Evolutionary conservation across 1,140 invertebrate genomes (phyloP).

Genomic region (Helicoverpa zea): DNA sequence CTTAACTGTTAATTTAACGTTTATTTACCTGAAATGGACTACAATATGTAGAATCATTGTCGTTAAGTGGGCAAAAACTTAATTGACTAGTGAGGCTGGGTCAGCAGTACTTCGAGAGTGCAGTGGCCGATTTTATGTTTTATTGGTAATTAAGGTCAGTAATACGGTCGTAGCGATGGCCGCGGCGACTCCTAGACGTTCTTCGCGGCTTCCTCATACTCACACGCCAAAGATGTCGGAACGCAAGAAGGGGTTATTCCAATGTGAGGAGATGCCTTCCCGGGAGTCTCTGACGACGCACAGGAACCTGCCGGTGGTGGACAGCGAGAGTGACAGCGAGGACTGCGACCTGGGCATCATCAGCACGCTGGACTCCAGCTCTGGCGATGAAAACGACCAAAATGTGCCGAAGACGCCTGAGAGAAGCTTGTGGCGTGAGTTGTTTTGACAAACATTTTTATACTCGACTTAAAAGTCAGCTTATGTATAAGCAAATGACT

Average conservation of each 20-base stretch:
- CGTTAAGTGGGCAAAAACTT: neutral
- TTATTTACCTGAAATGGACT: neutral
- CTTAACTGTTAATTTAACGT: neutral
- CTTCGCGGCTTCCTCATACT: slow-evolving; percentile 70
- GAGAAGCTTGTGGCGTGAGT: slow-evolving; percentile 77
- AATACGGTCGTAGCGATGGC: slow-evolving; percentile 65
- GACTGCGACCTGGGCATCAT: slow-evolving; percentile 83
- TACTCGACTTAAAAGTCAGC: neutral
- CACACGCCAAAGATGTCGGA: slow-evolving; percentile 84
- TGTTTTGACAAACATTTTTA: neutral
- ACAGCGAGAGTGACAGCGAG: slow-evolving; percentile 81
- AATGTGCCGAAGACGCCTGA: slow-evolving; percentile 76
- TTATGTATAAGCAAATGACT: neutral
- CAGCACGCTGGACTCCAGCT: slow-evolving; percentile 80
- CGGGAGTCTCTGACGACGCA: slow-evolving; percentile 76
- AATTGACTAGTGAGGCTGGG: slow-evolving; percentile 13
- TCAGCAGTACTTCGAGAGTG: slow-evolving; percentile 15
- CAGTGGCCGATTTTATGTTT: slow-evolving; percentile 30
- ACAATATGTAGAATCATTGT: slow-evolving; percentile 29
- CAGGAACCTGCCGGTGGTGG: slow-evolving; percentile 75
- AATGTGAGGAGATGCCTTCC: slow-evolving; percentile 63
- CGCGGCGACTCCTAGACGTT: slow-evolving; percentile 77
- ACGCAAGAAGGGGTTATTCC: slow-evolving; percentile 83
- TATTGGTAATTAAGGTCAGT: slow-evolving; percentile 44
- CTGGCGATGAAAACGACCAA: slow-evolving; percentile 78